Evolutionary conservation across 2,888 invertebrate species (phyloP).

Genomic region (Parnassius orleans): DNA sequence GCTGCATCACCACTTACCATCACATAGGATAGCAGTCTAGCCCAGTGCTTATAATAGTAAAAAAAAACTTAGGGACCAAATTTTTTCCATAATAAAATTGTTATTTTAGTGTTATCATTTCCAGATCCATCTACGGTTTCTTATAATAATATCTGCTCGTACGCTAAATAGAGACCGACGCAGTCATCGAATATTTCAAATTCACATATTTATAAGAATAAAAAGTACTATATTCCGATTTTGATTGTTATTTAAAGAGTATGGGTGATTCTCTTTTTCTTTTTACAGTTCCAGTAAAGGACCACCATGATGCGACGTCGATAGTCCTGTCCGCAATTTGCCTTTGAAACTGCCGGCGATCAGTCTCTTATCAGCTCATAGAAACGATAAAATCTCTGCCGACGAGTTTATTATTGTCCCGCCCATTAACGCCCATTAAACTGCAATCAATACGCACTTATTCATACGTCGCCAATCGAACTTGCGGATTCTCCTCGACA

Average conservation of each 20-base stretch:
- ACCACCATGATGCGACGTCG: constrained; percentile 56
- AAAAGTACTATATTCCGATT: background rate
- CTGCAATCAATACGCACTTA: constrained; percentile 77
- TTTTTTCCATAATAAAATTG: too few species aligned
- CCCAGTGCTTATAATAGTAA: too few species aligned
- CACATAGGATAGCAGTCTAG: too few species aligned
- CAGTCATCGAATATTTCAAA: too few species aligned
- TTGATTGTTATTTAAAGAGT: constrained; percentile 24
- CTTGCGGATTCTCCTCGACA: constrained; percentile 37
- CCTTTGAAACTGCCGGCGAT: constrained; percentile 75
- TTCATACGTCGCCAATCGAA: constrained; percentile 64
- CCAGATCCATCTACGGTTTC: too few species aligned
- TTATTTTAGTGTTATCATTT: too few species aligned
- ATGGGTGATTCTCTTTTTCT: constrained; percentile 10
- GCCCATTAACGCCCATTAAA: constrained; percentile 78
- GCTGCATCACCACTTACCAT: too few species aligned
- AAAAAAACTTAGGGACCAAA: too few species aligned
- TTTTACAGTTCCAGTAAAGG: constrained; percentile 29
- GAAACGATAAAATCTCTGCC: constrained; percentile 69
- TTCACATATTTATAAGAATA: too few species aligned
- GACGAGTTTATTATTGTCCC: constrained; percentile 76
- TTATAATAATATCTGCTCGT: too few species aligned
- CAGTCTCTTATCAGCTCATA: constrained; percentile 66
- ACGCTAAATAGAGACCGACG: too few species aligned
- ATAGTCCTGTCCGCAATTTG: constrained; percentile 65